Evolutionary conservation across 2,797 vertebrate species (phyloP), one percentile per base, ranked within the genome.

Genomic region (Euthynnus affinis): DNA sequence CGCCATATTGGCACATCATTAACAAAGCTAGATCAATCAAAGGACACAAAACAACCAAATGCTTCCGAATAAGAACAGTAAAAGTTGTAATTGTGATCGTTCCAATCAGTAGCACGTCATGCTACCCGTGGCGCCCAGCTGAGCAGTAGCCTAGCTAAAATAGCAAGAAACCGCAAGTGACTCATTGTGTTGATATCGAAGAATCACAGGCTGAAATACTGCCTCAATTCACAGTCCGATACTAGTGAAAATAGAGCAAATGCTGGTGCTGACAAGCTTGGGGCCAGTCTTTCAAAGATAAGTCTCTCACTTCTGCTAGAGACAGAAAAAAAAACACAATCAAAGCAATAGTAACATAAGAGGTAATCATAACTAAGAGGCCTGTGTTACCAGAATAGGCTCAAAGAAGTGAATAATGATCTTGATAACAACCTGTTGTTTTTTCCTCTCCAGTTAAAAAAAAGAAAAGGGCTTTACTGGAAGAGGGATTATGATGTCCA

Each of bases 401-500:
- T 64, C 68, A 74, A 37, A 74, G 76, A 74, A 66, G 71, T 65
- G 73, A 71, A 78, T 63, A 79, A 76, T 44, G 52, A 84, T 69
- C 74, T 22, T 58, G 90, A 92, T 92, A 91, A 93, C 81, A 91
- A 93, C 90, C 88, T 89, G 88, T 85, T 82, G 71, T 82, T 81
- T 88, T 84, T 84, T 63, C 53, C 6, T 66, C 60, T 10, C 70
- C 82, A 61, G 80, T 80, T n/a, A n/a, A 65, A 86, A 87, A 81
- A 85, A 76, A 76, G 25, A 23, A 78, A 71, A 82, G 63, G 65
- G 85, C 63, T 72, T 96, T 95, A 94, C 95, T 95, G 95, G 95
- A 96, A 96, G 84, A 92, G 78, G 92, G 92, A 94, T 95, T 91
- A 94, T 89, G 84, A 86, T 91, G 92, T 95, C 94, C 92, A 95